These are phyloP conservation scores for Rhogogaster chlorosoma DNA, from an alignment of 2,888 invertebrate species.

Conservation along the genomic window DNA sequence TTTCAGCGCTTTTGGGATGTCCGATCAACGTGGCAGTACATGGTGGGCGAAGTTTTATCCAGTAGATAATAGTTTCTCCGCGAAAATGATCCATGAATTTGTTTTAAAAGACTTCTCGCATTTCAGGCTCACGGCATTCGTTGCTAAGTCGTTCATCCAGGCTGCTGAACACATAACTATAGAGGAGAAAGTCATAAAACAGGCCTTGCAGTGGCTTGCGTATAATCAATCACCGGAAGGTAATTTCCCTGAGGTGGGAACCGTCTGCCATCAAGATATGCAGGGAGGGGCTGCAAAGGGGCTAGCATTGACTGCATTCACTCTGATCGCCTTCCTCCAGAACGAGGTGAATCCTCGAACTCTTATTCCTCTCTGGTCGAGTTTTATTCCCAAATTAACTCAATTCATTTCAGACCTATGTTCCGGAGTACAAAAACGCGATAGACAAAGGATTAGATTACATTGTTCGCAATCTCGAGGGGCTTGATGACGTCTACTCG, in stretches of 20 bases:
- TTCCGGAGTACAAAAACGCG: constrained; percentile 81
- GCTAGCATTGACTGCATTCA: constrained; percentile 90
- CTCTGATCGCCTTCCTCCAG: constrained; percentile 88
- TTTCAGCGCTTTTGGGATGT: constrained; percentile 91
- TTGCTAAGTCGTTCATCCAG: constrained; percentile 88
- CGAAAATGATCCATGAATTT: not conserved
- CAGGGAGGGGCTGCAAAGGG: constrained; percentile 87
- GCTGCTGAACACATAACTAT: constrained; percentile 86
- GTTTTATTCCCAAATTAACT: constrained; percentile 24
- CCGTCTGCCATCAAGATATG: constrained; percentile 85
- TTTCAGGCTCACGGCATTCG: constrained; percentile 91
- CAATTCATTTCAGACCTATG: constrained; percentile 61
- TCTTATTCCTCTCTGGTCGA: not conserved
- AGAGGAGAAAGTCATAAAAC: constrained; percentile 84
- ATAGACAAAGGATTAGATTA: constrained; percentile 90
- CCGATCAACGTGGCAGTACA: constrained; percentile 86
- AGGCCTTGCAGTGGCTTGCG: constrained; percentile 88
- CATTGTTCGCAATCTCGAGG: constrained; percentile 84
- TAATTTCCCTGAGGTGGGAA: constrained; percentile 87
- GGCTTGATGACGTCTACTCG: constrained; percentile 85
- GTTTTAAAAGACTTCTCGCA: not conserved
- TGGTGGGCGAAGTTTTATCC: constrained; percentile 82
- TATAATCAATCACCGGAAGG: constrained; percentile 87
- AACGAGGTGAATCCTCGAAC: constrained; percentile 76
- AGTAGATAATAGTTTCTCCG: not conserved